Evolutionary conservation across 2,888 invertebrate genomes (phyloP).

Genomic region (Eristalis tenax): DNA sequence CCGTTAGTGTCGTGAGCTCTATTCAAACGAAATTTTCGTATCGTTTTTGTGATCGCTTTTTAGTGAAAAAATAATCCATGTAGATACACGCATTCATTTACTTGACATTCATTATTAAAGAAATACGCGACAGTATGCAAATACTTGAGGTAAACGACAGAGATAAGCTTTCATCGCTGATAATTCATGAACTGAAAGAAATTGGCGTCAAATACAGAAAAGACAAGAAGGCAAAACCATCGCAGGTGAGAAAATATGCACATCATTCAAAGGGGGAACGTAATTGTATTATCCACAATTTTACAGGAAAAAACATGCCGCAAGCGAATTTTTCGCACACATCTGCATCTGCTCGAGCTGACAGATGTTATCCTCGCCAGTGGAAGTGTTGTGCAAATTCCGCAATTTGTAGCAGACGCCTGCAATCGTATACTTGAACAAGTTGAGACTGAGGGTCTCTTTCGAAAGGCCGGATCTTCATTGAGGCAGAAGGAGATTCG

Average conservation of each 20-base stretch:
- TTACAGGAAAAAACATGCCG: constrained; percentile 72
- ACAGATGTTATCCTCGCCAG: constrained; percentile 85
- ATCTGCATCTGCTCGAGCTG: constrained; percentile 82
- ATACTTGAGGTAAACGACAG: constrained; percentile 70
- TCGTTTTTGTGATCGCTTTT: constrained; percentile 13
- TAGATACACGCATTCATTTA: background rate
- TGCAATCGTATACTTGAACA: constrained; percentile 86
- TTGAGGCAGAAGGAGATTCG: constrained; percentile 91
- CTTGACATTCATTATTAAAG: background rate
- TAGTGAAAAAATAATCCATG: background rate
- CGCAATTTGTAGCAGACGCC: constrained; percentile 87
- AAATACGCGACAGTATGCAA: constrained; percentile 63
- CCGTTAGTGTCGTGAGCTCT: constrained; percentile 27
- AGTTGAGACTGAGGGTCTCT: constrained; percentile 90
- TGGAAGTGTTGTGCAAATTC: constrained; percentile 87
- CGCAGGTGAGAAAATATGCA: constrained; percentile 80
- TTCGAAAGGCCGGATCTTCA: constrained; percentile 93
- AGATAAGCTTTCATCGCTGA: constrained; percentile 83
- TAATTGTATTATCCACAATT: background rate
- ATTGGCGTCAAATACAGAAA: constrained; percentile 87
- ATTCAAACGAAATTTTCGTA: background rate
- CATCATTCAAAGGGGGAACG: background rate
- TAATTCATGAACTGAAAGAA: constrained; percentile 86
- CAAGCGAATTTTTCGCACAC: constrained; percentile 83
- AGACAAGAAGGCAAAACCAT: constrained; percentile 85